Base-by-base conservation (phyloP, 1,140 invertebrate species). In the Pseudachorutes palmiensis region DNA sequence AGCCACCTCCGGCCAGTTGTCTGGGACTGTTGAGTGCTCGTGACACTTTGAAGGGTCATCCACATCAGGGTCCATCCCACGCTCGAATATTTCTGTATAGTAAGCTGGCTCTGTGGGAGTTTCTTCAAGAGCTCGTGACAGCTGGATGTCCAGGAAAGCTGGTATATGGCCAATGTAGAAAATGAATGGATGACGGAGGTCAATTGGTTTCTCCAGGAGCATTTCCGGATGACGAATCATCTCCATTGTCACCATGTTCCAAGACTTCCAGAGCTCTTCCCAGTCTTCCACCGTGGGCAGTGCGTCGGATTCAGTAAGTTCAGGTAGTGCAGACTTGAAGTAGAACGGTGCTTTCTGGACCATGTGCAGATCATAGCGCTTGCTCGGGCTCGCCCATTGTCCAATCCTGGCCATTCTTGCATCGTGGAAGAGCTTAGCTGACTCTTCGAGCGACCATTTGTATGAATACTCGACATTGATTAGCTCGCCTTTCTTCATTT, bases 391-490 rank as follows among this genome's bases (percentile, higher is more conserved):
- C 24, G 51, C 24, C 51, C 51, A 55, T 16, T 24, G 12, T 5
- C 51, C 51, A 5, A 55, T 26, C 24, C 24, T 55, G 9, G 51
- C 5, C 51, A 55, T 55, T 55, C 24, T 55, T 24, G 51, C 24
- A 22, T 55, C 51, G 51, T 55, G 14, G 24, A 55, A 55, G 24
- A 55, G 51, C 24, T 55, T 55, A 3, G 12, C 51, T 12, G 51
- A 55, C 24, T 55, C 51, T 5, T 14, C 51, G 24, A 55, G 51
- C 24, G 51, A 55, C 51, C 51, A 55, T 55, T 55, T 55, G 51
- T 55, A 55, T 12, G 51, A 12, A 24, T 55, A 55, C 24, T 55
- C 51, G 3, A 55, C 51, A 55, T 55, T 55, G 12, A 55, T 55
- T 12, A 55, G 51, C 51, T 55, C 51, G 24, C 24, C 51, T 55